Evolutionary conservation across 2,113 vertebrate species (phyloP).

Genomic region (Petrocephalus microphthalmus): DNA sequence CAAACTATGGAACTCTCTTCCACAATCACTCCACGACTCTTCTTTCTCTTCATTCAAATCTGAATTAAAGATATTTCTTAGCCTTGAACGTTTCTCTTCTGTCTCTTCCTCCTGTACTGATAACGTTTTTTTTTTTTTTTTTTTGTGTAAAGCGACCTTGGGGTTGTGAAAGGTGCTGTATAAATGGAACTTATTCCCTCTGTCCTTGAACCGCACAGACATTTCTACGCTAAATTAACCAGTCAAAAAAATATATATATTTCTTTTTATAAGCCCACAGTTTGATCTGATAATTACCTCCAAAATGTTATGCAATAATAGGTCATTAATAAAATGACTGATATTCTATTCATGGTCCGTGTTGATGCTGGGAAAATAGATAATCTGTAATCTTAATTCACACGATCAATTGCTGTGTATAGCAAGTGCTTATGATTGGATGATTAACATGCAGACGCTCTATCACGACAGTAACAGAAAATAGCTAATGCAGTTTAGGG

Average conservation of each 20-base stretch:
- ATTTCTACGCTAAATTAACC: background rate
- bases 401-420: background rate
- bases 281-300: constrained; percentile 33
- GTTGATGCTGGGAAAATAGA: background rate
- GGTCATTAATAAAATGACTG: background rate
- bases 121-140: too few species aligned
- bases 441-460: background rate
- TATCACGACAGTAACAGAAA: background rate
- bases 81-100: too few species aligned
- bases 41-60: too few species aligned
- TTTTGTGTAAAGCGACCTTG: too few species aligned
- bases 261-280: constrained; percentile 34
- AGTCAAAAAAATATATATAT: background rate
- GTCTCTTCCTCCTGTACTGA: too few species aligned
- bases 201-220: constrained; percentile 27
- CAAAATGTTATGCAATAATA: background rate
- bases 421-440: background rate
- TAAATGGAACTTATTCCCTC: constrained; percentile 18
- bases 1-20: too few species aligned
- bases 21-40: too few species aligned
- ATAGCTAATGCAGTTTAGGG: background rate
- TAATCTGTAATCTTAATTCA: background rate
- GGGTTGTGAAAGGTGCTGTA: too few species aligned
- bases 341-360: background rate
- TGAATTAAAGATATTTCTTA: too few species aligned